Percentiles rank a stretch among this genome's conserved stretches.
Conservation (phyloP, 2,797 vertebrate genomes). For the Chaenodraco wilsoni region DNA sequence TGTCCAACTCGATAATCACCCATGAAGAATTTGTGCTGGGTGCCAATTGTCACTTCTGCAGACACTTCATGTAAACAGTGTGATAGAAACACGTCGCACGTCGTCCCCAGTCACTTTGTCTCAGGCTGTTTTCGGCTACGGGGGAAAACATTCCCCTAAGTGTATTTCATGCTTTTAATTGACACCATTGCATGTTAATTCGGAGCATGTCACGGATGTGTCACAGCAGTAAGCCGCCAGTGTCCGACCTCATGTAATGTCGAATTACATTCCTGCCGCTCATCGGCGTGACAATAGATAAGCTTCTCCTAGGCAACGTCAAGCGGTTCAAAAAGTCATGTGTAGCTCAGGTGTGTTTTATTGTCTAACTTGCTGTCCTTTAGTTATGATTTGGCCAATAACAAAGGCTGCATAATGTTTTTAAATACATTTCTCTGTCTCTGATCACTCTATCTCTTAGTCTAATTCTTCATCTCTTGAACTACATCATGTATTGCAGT, state of each 20-base stretch:
- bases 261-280: conserved; percentile 77
- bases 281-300: conserved; percentile 78
- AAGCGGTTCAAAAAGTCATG: conserved; percentile 51
- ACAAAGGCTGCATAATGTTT: conserved; percentile 10
- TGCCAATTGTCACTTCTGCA: conserved; percentile 53
- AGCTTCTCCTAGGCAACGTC: conserved; percentile 70
- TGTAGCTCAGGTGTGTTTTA: conserved; percentile 40
- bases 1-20: conserved; percentile 29
- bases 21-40: conserved; percentile 10
- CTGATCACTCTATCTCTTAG: conserved; percentile 16
- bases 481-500: neutral
- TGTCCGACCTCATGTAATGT: conserved; percentile 80
- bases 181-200: conserved; percentile 80
- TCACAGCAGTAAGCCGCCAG: conserved; percentile 73
- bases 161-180: conserved; percentile 83
- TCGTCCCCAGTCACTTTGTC: conserved; percentile 53
- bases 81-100: conserved; percentile 39
- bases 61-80: conserved; percentile 52
- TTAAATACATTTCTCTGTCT: conserved; percentile 18
- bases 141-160: conserved; percentile 64
- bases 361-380: conserved; percentile 22
- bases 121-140: conserved; percentile 38
- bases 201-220: conserved; percentile 76
- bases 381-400: conserved; percentile 9
- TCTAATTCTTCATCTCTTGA: neutral